Evolutionary conservation across 2,113 vertebrate genomes (phyloP).

Genomic region (Oreochromis tanganicae): DNA sequence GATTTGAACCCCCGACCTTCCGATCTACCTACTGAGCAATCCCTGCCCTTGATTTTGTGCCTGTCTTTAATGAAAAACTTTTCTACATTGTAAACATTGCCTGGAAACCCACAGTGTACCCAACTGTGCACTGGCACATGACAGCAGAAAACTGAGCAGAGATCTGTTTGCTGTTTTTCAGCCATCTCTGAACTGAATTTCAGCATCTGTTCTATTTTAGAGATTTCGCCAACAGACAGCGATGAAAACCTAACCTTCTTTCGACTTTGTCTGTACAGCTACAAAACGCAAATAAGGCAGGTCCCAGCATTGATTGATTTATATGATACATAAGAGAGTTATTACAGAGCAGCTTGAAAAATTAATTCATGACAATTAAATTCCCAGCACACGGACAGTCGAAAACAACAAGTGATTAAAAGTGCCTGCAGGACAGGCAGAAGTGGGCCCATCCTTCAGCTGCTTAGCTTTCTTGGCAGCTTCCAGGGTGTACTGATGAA

Average conservation of each 20-base stretch:
- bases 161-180: neutral
- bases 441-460: neutral
- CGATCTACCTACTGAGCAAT: neutral
- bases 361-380: neutral
- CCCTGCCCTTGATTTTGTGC: neutral
- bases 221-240: neutral
- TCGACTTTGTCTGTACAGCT: neutral
- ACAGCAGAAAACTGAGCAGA: neutral
- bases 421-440: neutral
- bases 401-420: neutral
- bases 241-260: neutral
- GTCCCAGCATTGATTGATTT: neutral
- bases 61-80: neutral
- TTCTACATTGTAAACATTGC: neutral
- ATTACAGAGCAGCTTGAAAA: neutral
- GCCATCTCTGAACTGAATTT: neutral
- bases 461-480: neutral
- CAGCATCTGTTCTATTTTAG: neutral
- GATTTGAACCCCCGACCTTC: neutral
- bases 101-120: neutral
- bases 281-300: neutral
- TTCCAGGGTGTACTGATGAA: neutral
- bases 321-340: neutral
- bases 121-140: neutral
- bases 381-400: neutral